These are phyloP conservation scores for Dryoscopus gambensis DNA, from an alignment of 2,113 vertebrate species.

Conservation along the genomic window DNA sequence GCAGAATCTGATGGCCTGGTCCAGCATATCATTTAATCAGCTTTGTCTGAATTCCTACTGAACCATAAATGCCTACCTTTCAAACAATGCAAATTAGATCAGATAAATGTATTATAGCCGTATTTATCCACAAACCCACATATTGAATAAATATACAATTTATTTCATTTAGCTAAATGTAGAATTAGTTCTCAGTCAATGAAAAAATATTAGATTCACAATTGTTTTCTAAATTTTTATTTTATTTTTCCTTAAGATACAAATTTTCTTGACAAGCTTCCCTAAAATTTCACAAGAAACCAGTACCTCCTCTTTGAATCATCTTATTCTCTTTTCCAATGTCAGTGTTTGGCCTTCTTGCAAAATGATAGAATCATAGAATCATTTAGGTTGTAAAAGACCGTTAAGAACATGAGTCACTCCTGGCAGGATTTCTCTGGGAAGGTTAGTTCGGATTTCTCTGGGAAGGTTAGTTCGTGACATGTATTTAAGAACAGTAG, in stretches of 20 bases:
- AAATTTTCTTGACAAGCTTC: not conserved
- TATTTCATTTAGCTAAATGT: not conserved
- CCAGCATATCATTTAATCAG: not conserved
- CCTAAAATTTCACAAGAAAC: not conserved
- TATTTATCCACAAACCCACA: not conserved
- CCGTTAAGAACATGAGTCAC: not conserved
- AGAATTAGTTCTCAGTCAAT: not conserved
- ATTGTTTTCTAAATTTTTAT: not conserved
- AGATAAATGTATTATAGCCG: not conserved
- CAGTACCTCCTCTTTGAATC: not conserved
- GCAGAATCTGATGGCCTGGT: not conserved
- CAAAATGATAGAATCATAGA: not conserved
- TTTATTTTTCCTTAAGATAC: not conserved
- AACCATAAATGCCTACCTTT: not conserved
- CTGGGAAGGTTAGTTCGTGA: not conserved
- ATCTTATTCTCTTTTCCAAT: not conserved
- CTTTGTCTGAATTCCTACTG: not conserved
- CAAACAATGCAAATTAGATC: not conserved
- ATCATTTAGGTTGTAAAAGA: not conserved
- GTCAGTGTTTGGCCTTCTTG: not conserved
- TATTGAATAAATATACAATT: not conserved
- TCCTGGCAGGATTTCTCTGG: not conserved
- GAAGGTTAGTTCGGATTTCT: not conserved
- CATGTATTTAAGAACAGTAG: not conserved
- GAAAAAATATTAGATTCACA: not conserved